These are phyloP conservation scores for Melolontha melolontha DNA, from an alignment of 2,888 invertebrate species.

Conservation along the genomic window DNA sequence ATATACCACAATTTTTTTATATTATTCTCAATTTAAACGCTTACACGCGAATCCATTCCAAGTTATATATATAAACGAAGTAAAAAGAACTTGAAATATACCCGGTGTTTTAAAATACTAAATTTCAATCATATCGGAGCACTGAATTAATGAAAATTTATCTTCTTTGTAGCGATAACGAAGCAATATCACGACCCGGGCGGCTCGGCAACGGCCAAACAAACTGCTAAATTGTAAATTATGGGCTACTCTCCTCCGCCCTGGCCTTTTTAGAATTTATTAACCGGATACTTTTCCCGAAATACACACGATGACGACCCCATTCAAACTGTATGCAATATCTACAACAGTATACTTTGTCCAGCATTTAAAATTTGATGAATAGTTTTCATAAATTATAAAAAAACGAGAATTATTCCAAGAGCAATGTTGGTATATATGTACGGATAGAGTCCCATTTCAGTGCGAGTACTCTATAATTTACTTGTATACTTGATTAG, in stretches of 20 bases:
- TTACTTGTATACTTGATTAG: too few species aligned
- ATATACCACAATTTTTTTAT: conserved; percentile 11
- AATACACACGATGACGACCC: too few species aligned
- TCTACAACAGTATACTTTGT: too few species aligned
- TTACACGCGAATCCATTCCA: conserved; percentile 8
- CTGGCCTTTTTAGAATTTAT: conserved; percentile 15
- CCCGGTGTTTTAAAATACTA: conserved; percentile 21
- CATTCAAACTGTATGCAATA: too few species aligned
- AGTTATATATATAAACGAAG: neutral
- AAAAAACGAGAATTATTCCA: too few species aligned
- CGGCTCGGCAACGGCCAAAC: conserved; percentile 20
- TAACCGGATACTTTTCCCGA: conserved; percentile 13
- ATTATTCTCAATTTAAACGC: conserved; percentile 4
- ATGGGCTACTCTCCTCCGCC: conserved; percentile 18
- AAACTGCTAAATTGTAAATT: conserved; percentile 31
- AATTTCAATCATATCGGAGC: conserved; percentile 31
- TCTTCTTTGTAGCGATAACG: conserved; percentile 24
- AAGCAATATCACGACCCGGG: conserved; percentile 12
- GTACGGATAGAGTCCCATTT: too few species aligned
- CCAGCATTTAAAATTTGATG: too few species aligned
- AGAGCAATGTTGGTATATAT: too few species aligned
- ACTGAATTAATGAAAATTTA: conserved; percentile 26
- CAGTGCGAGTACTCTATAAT: too few species aligned
- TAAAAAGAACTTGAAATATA: too few species aligned
- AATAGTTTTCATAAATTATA: too few species aligned